A percentile compares a stretch with the other conserved stretches of the same genome.
Evolutionary conservation across 1,140 invertebrate species (phyloP).

Genomic region (Saccostrea cuccullata): DNA sequence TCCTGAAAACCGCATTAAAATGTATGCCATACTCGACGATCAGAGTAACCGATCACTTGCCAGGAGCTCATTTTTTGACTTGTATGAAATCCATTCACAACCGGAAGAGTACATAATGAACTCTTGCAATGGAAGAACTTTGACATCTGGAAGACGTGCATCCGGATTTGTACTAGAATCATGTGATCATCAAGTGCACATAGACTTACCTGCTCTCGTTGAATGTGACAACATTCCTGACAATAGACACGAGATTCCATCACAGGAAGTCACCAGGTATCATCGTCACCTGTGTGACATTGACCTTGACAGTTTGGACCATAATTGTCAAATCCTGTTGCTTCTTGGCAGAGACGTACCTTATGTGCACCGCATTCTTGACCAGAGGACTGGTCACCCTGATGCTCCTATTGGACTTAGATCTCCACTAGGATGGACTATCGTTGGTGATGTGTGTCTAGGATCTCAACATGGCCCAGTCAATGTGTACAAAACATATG

Average conservation of each 20-base stretch:
- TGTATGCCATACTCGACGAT: too few relatives aligned
- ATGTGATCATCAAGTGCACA: background rate
- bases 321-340: conserved; percentile 42
- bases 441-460: conserved; percentile 54
- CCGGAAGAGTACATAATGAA: background rate
- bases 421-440: conserved; percentile 52
- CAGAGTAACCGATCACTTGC: too few relatives aligned
- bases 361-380: conserved; percentile 49
- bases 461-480: conserved; percentile 37
- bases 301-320: conserved; percentile 39
- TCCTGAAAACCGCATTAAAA: background rate
- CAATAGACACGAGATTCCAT: background rate
- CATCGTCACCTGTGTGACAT: conserved; percentile 49
- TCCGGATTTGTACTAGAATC: background rate
- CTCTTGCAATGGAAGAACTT: background rate
- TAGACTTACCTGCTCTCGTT: conserved; percentile 11
- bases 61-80: conserved; percentile 12
- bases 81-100: background rate
- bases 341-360: conserved; percentile 44
- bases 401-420: conserved; percentile 48
- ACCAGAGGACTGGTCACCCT: conserved; percentile 44
- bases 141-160: background rate
- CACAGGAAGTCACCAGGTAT: conserved; percentile 43
- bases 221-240: conserved; percentile 36
- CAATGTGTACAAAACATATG: conserved; percentile 27